Conservation (phyloP, 2,113 vertebrate species). For the Lepus timidus region DNA sequence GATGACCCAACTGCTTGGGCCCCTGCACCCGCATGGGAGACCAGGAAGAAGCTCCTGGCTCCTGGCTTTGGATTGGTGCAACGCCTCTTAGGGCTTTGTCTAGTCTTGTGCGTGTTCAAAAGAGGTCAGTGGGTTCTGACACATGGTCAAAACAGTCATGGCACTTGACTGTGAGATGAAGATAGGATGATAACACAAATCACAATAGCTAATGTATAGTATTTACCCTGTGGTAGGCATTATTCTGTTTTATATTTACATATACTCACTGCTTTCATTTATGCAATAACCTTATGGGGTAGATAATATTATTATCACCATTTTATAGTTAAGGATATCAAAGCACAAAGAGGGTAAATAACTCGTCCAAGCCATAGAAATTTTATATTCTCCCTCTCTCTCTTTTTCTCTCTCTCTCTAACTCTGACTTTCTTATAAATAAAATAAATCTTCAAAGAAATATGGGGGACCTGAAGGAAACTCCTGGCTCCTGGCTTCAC, state of each 20-base stretch:
- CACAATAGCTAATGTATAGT: background rate
- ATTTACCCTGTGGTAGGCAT: background rate
- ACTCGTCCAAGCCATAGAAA: background rate
- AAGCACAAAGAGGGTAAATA: background rate
- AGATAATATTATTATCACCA: background rate
- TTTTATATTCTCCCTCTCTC: background rate
- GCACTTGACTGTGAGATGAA: background rate
- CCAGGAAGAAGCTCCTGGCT: no score
- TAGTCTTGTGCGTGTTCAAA: background rate
- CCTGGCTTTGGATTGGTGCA: no score
- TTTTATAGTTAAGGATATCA: conserved; percentile 41
- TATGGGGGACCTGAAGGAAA: no score
- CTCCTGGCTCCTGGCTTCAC: no score
- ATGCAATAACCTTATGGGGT: background rate
- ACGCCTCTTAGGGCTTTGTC: background rate
- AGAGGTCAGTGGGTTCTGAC: background rate
- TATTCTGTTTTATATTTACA: background rate
- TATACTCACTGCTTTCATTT: conserved; percentile 1
- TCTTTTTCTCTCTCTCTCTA: no score
- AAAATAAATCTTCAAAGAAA: no score
- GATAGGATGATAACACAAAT: background rate
- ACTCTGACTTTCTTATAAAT: no score
- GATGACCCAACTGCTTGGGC: no score
- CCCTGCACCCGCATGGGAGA: no score
- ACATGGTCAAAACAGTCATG: background rate